These are phyloP conservation scores for Vultur gryphus DNA, from an alignment of 2,797 vertebrate species.

Conservation along the genomic window DNA sequence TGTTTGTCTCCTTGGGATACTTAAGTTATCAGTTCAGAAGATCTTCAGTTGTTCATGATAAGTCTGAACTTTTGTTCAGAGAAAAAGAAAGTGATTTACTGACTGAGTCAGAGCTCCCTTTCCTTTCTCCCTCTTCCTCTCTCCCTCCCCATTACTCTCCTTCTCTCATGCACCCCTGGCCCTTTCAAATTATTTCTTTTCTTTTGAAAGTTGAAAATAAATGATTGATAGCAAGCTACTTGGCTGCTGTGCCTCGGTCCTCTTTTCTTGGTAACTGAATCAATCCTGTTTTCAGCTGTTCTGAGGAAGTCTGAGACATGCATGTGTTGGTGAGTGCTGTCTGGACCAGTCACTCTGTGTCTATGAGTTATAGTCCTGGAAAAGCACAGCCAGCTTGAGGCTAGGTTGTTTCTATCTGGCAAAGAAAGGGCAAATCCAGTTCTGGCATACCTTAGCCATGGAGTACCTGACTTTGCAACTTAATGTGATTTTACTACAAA, in stretches of 20 bases:
- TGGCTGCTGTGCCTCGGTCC: slow-evolving; percentile 12
- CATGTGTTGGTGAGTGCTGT: slow-evolving; percentile 43
- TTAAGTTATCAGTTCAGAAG: slow-evolving; percentile 41
- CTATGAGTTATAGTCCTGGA: slow-evolving; percentile 6
- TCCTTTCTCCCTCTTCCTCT: background rate
- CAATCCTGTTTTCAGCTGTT: background rate
- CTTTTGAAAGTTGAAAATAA: slow-evolving; percentile 42
- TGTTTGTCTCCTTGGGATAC: slow-evolving; percentile 11
- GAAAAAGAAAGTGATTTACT: slow-evolving; percentile 53
- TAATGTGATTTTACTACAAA: background rate
- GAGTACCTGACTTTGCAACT: background rate
- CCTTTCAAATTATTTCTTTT: slow-evolving; percentile 22
- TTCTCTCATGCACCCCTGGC: background rate
- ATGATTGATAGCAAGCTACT: slow-evolving; percentile 19
- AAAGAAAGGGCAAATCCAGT: background rate
- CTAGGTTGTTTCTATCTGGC: background rate
- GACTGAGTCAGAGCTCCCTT: slow-evolving; percentile 36
- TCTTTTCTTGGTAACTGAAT: slow-evolving; percentile 4
- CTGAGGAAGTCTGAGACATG: background rate
- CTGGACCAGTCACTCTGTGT: background rate
- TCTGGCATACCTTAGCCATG: background rate
- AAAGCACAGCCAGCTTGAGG: background rate
- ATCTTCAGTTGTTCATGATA: slow-evolving; percentile 11
- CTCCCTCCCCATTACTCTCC: background rate
- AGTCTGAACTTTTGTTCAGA: slow-evolving; percentile 48